Evolutionary conservation across 2,113 vertebrate species (phyloP), one percentile per base, ranked within the genome.

Genomic region (Alethe diademata): DNA sequence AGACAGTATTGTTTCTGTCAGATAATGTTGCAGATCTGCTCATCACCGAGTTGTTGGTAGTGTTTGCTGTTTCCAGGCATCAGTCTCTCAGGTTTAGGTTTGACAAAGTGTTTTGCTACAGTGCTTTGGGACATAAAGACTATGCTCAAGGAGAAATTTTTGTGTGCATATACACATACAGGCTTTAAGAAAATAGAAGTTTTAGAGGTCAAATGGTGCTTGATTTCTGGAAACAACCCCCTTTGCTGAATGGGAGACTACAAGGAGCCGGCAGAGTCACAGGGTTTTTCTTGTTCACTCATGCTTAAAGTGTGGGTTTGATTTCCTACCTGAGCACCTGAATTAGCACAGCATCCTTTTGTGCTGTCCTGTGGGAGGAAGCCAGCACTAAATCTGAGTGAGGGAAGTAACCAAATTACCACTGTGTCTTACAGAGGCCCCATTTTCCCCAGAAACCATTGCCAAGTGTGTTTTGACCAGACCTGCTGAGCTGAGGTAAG

Each of bases 251-350:
- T 71, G 14, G 15, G 66, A 42, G 40, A 42, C 15, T 86, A 22
- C 3, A 1, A 11, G 12, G 18, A 57, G 4, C 0, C 2, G 6
- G 3, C 6, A 60, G 6, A 26, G 17, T n/a, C 2, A 0, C 3
- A 53, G 25, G 7, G 9, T 19, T 80, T 82, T 71, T 80, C 38
- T 25, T 38, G 7, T 45, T 88, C 35, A 11, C 18, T 64, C 7
- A 7, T 65, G 31, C 20, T 65, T 28, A 25, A 87, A 18, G 3
- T 57, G 45, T 91, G 58, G 2, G 3, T 57, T 88, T 56, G 56
- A 50, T 71, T 91, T 94, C 50, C 60, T 74, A 69, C 57, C 29
- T 79, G 71, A 66, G 26, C 14, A 73, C 70, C 70, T 82, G 53
- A 67, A 38, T 72, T 94, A 91, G n/a, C 42, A 65, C 42, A 90